These are phyloP conservation scores for Rhinolophus ferrumequinum DNA, from an alignment of 2,113 vertebrate genomes.

Conservation along the genomic window DNA sequence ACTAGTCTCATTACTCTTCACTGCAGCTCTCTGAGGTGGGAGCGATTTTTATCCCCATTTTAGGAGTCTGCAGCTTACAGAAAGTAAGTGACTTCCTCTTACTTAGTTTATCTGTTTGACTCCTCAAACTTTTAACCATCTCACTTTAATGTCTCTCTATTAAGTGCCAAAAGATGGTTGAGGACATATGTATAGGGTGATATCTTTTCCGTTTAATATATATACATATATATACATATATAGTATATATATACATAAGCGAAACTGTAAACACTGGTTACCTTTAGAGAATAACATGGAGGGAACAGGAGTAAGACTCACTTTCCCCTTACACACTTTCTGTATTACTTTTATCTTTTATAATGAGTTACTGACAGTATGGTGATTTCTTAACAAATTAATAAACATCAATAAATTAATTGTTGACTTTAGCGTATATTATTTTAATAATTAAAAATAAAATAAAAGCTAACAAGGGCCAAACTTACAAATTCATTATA, in stretches of 20 bases:
- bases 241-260: too few relatives aligned
- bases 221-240: too few relatives aligned
- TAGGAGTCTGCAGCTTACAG: neutral
- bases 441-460: constrained; percentile 4
- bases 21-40: neutral
- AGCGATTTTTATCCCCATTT: neutral
- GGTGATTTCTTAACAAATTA: neutral
- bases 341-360: neutral
- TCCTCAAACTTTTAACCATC: neutral
- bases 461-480: neutral
- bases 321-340: neutral
- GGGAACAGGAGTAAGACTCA: neutral
- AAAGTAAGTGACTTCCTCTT: neutral
- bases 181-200: neutral
- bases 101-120: neutral
- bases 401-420: neutral
- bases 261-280: neutral
- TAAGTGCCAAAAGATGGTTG: neutral
- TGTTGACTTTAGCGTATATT: neutral
- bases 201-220: neutral
- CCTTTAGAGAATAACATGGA: neutral
- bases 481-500: neutral
- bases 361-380: neutral
- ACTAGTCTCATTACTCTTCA: neutral
- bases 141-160: neutral